Base-by-base conservation (phyloP, 2,888 invertebrate genomes). In the Pristionchus arcanus region DNA sequence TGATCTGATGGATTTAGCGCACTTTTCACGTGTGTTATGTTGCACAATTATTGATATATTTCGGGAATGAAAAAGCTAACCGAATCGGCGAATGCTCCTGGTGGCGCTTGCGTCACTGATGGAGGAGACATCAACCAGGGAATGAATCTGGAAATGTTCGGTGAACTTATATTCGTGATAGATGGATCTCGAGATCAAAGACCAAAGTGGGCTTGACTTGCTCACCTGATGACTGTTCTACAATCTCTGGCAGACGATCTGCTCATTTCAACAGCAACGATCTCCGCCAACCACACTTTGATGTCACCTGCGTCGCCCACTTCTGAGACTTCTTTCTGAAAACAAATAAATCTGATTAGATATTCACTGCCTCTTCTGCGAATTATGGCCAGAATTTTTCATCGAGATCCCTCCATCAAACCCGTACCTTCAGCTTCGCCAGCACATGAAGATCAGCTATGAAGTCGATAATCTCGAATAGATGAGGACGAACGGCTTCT, bases 361-460 rank as follows among this genome's bases (percentile, higher is more conserved):
- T n/a, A n/a, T n/a, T n/a, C n/a, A n/a, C n/a, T n/a, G n/a, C n/a
- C n/a, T n/a, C n/a, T n/a, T n/a, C n/a, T n/a, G n/a, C n/a, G n/a
- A n/a, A 49, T 49, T 9, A 49, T 49, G 11, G n/a, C n/a, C 42
- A 11, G 42, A 49, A 7, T 49, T 49, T 49, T 49, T 9, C 5
- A 49, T 49, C 42, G 42, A 11, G 42, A 3, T 49, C 42, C 42
- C 7, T 49, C 42, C 13, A 11, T 49, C 42, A 49, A 59, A 21
- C 15, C 21, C 59, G 13, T 49, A 98, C 98, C 97, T 98, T 99
- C 92, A 99, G 97, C 96, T 98, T 98, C 93, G 97, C 97, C 90
- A 99, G 96, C 0, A 98, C 97, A 95, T 99, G 98, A 92, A 98
- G 97, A 96, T 99, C 99, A 19, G 98, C 97, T 91, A 99, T 96